Evolutionary conservation across 2,113 vertebrate genomes (phyloP).

Genomic region (Rafetus swinhoei): DNA sequence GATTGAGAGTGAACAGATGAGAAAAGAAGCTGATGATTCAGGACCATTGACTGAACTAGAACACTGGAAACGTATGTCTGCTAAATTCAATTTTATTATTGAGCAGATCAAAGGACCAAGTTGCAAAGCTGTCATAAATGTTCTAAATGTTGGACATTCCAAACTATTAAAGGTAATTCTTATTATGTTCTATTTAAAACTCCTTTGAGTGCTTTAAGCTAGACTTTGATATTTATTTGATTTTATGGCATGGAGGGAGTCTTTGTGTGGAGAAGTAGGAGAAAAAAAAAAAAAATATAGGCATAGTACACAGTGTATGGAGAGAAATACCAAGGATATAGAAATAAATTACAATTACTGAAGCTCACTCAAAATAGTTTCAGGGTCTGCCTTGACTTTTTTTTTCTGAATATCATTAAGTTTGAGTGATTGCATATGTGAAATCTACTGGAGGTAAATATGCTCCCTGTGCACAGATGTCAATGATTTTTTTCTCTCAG

Average conservation of each 20-base stretch:
- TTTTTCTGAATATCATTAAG: neutral
- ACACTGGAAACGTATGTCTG: slow-evolving; percentile 85
- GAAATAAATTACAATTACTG: neutral
- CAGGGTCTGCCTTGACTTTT: neutral
- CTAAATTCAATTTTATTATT: slow-evolving; percentile 85
- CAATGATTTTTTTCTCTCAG: neutral
- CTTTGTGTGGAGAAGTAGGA: neutral
- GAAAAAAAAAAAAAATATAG: neutral
- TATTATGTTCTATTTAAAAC: neutral
- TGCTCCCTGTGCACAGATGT: neutral
- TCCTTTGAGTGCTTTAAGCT: neutral
- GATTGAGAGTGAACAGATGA: slow-evolving; percentile 81
- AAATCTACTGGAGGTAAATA: neutral
- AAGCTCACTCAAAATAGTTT: neutral
- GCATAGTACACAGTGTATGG: neutral
- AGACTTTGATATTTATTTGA: accelerated
- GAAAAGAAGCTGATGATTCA: slow-evolving; percentile 79
- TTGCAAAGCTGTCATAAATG: slow-evolving; percentile 81
- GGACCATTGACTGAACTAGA: slow-evolving; percentile 86
- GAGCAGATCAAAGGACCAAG: slow-evolving; percentile 83
- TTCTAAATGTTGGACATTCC: slow-evolving; percentile 81
- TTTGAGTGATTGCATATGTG: neutral
- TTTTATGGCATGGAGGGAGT: neutral
- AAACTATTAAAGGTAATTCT: slow-evolving; percentile 82
- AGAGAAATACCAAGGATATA: neutral